These are phyloP conservation scores for Eumeta japonica DNA, from an alignment of 1,140 invertebrate genomes.

Conservation along the genomic window DNA sequence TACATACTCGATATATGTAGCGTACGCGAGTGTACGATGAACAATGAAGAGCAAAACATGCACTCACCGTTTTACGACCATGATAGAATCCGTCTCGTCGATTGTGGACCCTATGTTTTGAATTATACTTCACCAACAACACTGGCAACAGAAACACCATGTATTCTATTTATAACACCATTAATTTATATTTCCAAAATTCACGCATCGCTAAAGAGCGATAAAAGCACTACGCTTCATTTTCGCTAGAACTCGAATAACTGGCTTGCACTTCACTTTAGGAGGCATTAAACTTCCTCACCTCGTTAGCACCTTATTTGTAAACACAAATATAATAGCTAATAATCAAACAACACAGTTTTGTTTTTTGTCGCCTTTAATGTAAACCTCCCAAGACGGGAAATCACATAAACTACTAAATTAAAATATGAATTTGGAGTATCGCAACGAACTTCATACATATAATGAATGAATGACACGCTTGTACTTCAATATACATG, in stretches of 20 bases:
- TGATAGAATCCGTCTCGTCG: constrained; percentile 56
- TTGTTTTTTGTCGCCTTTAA: no score
- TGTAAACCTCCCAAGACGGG: no score
- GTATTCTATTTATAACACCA: constrained; percentile 46
- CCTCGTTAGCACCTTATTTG: constrained; percentile 11
- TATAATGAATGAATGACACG: background rate
- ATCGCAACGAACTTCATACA: constrained; percentile 12
- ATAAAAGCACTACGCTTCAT: constrained; percentile 45
- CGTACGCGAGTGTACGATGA: no score
- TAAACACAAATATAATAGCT: constrained; percentile 14
- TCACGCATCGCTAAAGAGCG: constrained; percentile 52
- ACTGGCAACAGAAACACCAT: constrained; percentile 51
- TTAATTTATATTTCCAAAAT: constrained; percentile 46
- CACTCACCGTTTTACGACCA: constrained; percentile 58
- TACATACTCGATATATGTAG: no score
- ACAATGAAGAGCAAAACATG: no score
- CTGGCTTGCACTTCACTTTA: constrained; percentile 43
- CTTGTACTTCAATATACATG: no score
- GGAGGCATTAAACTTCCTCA: constrained; percentile 35
- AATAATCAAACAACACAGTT: no score
- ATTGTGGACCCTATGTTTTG: constrained; percentile 56
- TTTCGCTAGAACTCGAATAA: constrained; percentile 33
- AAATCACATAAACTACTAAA: no score
- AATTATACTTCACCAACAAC: constrained; percentile 46
- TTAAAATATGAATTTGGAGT: constrained; percentile 1